Evolutionary conservation across 2,888 invertebrate genomes (phyloP).

Genomic region (Cataglyphis rosenhaueri): DNA sequence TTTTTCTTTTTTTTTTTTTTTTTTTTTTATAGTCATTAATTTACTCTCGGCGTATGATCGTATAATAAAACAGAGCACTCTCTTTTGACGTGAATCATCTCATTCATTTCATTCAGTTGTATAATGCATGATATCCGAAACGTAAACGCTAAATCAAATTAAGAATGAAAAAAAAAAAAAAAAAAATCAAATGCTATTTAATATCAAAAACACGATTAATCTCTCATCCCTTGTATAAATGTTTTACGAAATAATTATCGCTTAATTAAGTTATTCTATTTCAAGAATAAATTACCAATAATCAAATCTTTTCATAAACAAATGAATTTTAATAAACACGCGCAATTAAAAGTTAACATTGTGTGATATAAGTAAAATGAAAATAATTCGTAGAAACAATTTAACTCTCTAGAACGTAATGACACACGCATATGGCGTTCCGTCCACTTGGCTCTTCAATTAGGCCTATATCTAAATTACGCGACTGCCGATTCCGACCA

Average conservation of each 20-base stretch:
- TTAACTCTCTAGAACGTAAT: neutral
- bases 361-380: neutral
- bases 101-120: conserved; percentile 19
- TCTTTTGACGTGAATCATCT: conserved; percentile 13
- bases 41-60: neutral
- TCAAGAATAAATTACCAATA: too few species aligned
- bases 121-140: neutral
- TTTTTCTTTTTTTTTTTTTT: conserved; percentile 18
- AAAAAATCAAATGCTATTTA: conserved; percentile 3
- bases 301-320: neutral
- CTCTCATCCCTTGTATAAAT: neutral
- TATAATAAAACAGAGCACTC: conserved; percentile 28
- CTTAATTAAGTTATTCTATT: neutral
- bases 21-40: conserved; percentile 33
- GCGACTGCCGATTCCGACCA: conserved; percentile 10
- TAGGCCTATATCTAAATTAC: conserved; percentile 45
- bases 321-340: neutral
- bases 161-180: neutral
- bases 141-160: conserved; percentile 4
- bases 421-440: neutral
- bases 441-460: conserved; percentile 34
- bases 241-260: neutral
- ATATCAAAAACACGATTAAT: conserved; percentile 3
- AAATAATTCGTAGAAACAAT: neutral
- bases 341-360: neutral